phyloP scores from a whole-genome alignment of 2,113 vertebrate genomes.

The Calonectris borealis region DNA sequence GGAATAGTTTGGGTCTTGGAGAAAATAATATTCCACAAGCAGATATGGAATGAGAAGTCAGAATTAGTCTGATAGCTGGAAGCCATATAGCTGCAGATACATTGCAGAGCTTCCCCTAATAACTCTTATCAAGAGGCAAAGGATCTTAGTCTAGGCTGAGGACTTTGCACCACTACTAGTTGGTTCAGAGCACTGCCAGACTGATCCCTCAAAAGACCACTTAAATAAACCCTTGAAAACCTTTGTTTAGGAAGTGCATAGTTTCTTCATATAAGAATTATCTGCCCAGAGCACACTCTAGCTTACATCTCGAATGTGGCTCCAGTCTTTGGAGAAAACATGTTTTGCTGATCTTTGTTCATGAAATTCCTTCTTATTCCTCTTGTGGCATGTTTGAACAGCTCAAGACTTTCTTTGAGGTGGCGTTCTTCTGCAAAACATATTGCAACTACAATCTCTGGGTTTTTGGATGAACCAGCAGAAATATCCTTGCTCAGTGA shows the following conservation, averaged over 20 bases:
- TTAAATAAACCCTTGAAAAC: not conserved
- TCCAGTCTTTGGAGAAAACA: not conserved
- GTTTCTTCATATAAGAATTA: not conserved
- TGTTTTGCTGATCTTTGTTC: not conserved
- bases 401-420: not conserved
- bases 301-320: not conserved
- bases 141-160: not conserved
- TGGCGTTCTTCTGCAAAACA: not conserved
- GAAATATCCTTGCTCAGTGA: not conserved
- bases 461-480: not conserved
- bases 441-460: not conserved
- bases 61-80: not conserved
- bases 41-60: not conserved
- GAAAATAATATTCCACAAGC: not conserved
- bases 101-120: not conserved
- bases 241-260: not conserved
- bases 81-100: not conserved
- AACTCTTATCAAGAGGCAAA: not conserved
- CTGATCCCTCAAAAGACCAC: not conserved
- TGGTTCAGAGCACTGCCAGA: not conserved
- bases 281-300: not conserved
- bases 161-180: not conserved
- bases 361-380: not conserved
- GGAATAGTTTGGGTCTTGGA: not conserved
- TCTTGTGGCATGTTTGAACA: not conserved